Evolutionary conservation across 2,797 vertebrate species (phyloP).

Genomic region (Centropyge bicolor): DNA sequence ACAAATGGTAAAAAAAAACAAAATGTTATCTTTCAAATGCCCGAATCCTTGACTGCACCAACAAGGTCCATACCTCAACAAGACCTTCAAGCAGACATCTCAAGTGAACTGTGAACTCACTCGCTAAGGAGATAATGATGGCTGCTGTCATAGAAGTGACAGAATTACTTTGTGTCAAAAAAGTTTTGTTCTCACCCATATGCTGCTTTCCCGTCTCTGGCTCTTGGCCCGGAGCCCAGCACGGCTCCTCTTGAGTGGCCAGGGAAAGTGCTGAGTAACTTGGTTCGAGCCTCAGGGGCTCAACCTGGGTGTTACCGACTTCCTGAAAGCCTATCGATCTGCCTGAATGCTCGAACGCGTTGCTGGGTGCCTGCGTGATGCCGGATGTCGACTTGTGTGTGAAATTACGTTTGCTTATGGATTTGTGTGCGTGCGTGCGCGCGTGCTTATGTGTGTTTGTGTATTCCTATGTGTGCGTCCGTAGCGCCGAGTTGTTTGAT

Average conservation of each 20-base stretch:
- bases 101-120: slow-evolving; percentile 46
- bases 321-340: slow-evolving; percentile 75
- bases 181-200: slow-evolving; percentile 56
- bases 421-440: slow-evolving; percentile 32
- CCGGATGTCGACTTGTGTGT: slow-evolving; percentile 46
- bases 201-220: slow-evolving; percentile 53
- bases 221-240: slow-evolving; percentile 57
- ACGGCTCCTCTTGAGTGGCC: slow-evolving; percentile 59
- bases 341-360: slow-evolving; percentile 53
- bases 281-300: slow-evolving; percentile 61
- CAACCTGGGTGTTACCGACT: slow-evolving; percentile 69
- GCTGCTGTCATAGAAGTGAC: slow-evolving; percentile 44
- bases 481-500: slow-evolving; percentile 38
- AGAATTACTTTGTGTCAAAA: slow-evolving; percentile 63
- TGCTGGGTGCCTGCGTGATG: slow-evolving; percentile 39
- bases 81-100: slow-evolving; percentile 42
- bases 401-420: slow-evolving; percentile 52
- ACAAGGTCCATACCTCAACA: slow-evolving; percentile 31
- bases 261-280: slow-evolving; percentile 76
- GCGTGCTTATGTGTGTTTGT: slow-evolving; percentile 1
- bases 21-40: background rate
- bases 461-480: slow-evolving; percentile 17
- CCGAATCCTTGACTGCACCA: slow-evolving; percentile 6
- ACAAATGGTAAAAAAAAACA: background rate
- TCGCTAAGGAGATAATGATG: slow-evolving; percentile 52